Evolutionary conservation across 2,113 vertebrate species (phyloP).

Genomic region (Platycercus adscitus): DNA sequence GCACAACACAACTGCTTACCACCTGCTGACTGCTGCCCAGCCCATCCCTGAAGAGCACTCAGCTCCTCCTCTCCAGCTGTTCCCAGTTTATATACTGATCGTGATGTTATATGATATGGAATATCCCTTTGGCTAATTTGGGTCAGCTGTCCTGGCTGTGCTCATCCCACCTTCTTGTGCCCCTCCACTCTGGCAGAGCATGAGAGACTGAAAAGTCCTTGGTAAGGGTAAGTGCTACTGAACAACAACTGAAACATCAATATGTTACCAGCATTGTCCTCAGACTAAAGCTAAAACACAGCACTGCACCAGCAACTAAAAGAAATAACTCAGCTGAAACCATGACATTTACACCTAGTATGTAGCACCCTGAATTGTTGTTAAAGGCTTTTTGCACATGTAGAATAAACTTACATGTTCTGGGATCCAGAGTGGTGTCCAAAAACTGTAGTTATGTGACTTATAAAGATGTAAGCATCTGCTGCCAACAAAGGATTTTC

Average conservation of each 20-base stretch:
- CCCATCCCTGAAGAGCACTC: not conserved
- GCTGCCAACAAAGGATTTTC: not conserved
- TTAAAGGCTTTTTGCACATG: not conserved
- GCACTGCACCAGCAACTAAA: not conserved
- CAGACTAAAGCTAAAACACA: not conserved
- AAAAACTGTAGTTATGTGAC: not conserved
- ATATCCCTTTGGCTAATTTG: not conserved
- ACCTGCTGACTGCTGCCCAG: not conserved
- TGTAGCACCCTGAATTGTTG: not conserved
- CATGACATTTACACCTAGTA: not conserved
- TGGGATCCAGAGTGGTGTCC: not conserved
- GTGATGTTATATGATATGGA: not conserved
- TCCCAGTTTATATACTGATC: not conserved
- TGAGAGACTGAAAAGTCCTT: not conserved
- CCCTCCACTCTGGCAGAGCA: not conserved
- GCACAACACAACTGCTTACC: not conserved
- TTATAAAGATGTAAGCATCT: not conserved
- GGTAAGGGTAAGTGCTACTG: not conserved
- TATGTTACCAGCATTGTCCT: not conserved
- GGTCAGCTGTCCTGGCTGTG: not conserved
- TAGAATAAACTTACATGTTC: not conserved
- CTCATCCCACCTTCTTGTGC: not conserved
- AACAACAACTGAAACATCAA: not conserved
- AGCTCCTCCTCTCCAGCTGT: not conserved
- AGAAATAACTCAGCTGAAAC: not conserved